A percentile compares a stretch with the other conserved stretches of the same genome.
Conservation (phyloP, 1,140 invertebrate species). For the Nylanderia fulva region DNA sequence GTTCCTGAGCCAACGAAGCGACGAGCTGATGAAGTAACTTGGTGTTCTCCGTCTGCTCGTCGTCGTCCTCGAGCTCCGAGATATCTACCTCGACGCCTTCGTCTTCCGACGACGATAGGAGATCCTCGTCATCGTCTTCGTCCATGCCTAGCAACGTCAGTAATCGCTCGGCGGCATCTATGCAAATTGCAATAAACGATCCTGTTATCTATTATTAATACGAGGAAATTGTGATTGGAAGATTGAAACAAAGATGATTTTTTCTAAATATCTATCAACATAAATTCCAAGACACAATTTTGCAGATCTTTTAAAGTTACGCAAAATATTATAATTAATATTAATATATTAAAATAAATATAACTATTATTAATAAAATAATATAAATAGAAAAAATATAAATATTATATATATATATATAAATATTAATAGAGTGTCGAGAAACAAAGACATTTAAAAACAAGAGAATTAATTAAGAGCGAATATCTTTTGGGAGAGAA, state of each 20-base stretch:
- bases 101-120: slow-evolving; percentile 80
- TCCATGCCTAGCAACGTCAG: slow-evolving; percentile 79
- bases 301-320: no score
- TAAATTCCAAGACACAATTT: neutral
- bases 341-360: no score
- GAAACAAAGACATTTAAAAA: no score
- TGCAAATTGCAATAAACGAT: slow-evolving; percentile 52
- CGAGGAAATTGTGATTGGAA: neutral
- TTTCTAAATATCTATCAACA: neutral
- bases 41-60: slow-evolving; percentile 74
- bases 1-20: slow-evolving; percentile 77
- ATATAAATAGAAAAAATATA: no score
- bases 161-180: slow-evolving; percentile 80
- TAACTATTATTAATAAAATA: no score
- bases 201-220: slow-evolving; percentile 24
- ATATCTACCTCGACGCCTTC: slow-evolving; percentile 81
- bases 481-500: neutral
- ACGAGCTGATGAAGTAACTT: slow-evolving; percentile 80
- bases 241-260: neutral
- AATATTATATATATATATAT: no score
- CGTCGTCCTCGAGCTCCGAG: slow-evolving; percentile 66
- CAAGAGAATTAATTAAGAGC: no score
- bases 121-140: slow-evolving; percentile 76
- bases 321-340: no score
- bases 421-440: no score